Evolutionary conservation across 2,113 vertebrate genomes (phyloP).

Genomic region (Calidris pugnax): DNA sequence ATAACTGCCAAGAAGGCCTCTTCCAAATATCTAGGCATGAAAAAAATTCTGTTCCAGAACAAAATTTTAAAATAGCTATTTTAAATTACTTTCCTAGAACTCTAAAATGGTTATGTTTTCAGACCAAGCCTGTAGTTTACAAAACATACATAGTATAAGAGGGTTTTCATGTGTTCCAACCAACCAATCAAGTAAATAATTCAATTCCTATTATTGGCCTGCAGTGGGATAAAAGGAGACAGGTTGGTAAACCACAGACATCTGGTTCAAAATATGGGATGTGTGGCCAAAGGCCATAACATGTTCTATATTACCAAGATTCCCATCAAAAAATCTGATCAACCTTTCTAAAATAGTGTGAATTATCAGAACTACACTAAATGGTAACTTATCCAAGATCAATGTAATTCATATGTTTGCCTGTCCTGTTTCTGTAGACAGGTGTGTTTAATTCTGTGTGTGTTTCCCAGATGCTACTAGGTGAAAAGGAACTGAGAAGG

Average conservation of each 20-base stretch:
- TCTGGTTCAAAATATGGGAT: not conserved
- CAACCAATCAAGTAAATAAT: not conserved
- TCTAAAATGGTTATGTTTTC: conserved; percentile 12
- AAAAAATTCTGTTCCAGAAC: not conserved
- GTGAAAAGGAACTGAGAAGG: not conserved
- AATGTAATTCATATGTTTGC: not conserved
- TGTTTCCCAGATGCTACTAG: not conserved
- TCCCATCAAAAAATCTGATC: not conserved
- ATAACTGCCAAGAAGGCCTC: not conserved
- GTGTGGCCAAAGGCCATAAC: not conserved
- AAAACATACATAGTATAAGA: not conserved
- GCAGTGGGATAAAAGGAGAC: not conserved
- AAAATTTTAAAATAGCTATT: not conserved
- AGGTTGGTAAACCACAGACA: not conserved
- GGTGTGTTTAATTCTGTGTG: not conserved
- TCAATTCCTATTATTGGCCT: not conserved
- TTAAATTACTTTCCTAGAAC: conserved; percentile 5
- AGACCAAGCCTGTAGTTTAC: not conserved
- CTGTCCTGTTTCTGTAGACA: not conserved
- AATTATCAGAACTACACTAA: not conserved
- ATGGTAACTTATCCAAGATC: not conserved
- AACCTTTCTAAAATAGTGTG: not conserved
- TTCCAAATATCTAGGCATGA: not conserved
- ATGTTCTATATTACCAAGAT: not conserved
- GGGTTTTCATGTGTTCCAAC: conserved; percentile 1